phyloP scores from a whole-genome alignment of 2,888 invertebrate species.

The Branchellion lobata region DNA sequence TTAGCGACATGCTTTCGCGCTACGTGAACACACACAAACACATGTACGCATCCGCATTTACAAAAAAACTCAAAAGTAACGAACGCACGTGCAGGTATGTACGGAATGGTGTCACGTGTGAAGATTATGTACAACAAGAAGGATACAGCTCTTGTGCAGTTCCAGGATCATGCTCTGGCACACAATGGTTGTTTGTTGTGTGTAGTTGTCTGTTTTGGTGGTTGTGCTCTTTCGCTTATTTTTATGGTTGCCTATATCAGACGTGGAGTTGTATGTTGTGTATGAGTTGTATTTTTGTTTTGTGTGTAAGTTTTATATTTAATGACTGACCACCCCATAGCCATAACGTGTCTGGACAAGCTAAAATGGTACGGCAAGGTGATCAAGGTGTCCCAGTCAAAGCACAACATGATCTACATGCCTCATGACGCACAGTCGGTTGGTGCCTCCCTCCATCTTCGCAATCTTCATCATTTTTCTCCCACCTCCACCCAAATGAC shows the following conservation, averaged over 20 bases:
- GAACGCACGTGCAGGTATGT: slow-evolving; percentile 38
- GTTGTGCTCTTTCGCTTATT: not conserved
- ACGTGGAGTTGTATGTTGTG: not conserved
- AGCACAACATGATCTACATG: slow-evolving; percentile 46
- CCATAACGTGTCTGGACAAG: slow-evolving; percentile 45
- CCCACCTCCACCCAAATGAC: not conserved
- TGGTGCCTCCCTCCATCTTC: not conserved
- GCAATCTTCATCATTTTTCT: too few relatives aligned
- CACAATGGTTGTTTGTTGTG: slow-evolving; percentile 42
- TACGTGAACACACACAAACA: not conserved
- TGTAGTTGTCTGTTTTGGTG: not conserved
- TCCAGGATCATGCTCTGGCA: slow-evolving; percentile 35
- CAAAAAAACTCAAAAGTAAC: not conserved
- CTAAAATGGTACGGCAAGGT: slow-evolving; percentile 45
- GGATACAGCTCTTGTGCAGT: slow-evolving; percentile 48
- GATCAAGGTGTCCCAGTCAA: slow-evolving; percentile 46
- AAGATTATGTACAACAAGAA: slow-evolving; percentile 49
- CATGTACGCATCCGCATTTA: too few relatives aligned
- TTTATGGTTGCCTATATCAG: too few relatives aligned
- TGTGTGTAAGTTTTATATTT: not conserved
- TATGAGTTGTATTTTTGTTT: not conserved
- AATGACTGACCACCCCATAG: not conserved
- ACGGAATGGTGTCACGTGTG: slow-evolving; percentile 45
- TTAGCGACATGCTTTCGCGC: not conserved
- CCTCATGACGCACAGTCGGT: slow-evolving; percentile 45